Conservation (phyloP, 2,888 invertebrate genomes). For the Scaptomyza tumidula region DNA sequence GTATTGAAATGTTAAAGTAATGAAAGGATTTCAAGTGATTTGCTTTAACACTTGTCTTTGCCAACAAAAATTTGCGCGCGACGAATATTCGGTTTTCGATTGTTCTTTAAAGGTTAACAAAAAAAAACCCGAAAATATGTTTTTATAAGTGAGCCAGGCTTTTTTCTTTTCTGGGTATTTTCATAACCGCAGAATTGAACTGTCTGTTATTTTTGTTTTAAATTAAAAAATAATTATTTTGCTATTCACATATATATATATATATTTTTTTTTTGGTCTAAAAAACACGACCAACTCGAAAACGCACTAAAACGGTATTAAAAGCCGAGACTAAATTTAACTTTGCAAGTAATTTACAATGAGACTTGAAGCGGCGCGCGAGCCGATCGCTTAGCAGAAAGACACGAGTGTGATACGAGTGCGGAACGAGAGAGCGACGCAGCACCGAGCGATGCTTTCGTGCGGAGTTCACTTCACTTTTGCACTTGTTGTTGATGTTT, state of each 20-base stretch:
- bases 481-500: constrained; percentile 55
- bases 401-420: constrained; percentile 30
- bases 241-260: not conserved
- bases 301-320: constrained; percentile 83
- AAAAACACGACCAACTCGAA: constrained; percentile 83
- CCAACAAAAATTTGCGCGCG: constrained; percentile 10
- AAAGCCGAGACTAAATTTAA: constrained; percentile 81
- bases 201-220: constrained; percentile 7
- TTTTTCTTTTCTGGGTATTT: constrained; percentile 23
- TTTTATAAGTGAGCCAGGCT: constrained; percentile 2
- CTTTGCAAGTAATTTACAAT: constrained; percentile 82
- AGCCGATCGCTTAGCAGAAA: constrained; percentile 52
- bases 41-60: not conserved
- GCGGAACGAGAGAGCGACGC: constrained; percentile 17
- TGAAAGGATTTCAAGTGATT: not conserved
- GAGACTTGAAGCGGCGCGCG: constrained; percentile 52
- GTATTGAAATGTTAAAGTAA: constrained; percentile 19
- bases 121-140: constrained; percentile 11
- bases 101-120: not conserved
- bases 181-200: constrained; percentile 49
- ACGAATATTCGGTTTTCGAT: not conserved
- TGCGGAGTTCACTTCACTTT: constrained; percentile 76
- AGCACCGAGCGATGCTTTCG: constrained; percentile 28
- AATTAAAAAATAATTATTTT: constrained; percentile 4
- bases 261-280: constrained; percentile 48